A percentile compares a stretch with the other conserved stretches of the same genome.
These are phyloP conservation scores for Oreochromis spilurus DNA, from an alignment of 2,113 vertebrate genomes.

Conservation along the genomic window DNA sequence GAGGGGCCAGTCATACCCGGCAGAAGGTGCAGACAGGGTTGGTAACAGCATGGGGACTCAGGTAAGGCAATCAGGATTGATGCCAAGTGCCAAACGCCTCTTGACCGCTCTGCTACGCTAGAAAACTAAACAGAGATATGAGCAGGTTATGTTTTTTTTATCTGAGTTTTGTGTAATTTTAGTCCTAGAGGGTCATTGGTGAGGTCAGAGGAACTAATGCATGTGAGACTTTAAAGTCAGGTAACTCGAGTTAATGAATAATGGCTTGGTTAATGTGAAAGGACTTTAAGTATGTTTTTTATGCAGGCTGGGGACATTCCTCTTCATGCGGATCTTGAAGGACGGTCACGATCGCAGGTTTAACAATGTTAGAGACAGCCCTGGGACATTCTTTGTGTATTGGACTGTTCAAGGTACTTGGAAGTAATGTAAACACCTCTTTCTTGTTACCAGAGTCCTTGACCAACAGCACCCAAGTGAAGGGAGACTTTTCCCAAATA, in stretches of 20 bases:
- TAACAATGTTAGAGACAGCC: constrained; percentile 72
- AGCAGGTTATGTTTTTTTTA: background rate
- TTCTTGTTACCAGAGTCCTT: constrained; percentile 1
- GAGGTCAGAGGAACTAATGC: constrained; percentile 31
- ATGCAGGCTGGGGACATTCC: constrained; percentile 75
- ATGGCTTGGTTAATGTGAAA: constrained; percentile 58
- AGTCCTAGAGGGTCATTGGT: background rate
- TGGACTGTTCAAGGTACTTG: constrained; percentile 80
- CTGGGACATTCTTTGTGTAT: constrained; percentile 76
- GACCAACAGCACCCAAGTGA: background rate
- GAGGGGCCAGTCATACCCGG: constrained; percentile 61
- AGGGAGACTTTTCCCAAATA: background rate
- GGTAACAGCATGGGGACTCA: constrained; percentile 76
- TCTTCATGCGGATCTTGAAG: constrained; percentile 77
- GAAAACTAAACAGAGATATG: background rate
- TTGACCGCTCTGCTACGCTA: background rate
- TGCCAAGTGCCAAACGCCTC: background rate
- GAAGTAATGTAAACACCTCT: background rate
- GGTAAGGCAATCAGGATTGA: constrained; percentile 44
- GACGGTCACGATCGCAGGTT: constrained; percentile 77
- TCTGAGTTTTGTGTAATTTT: background rate
- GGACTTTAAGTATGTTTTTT: constrained; percentile 10
- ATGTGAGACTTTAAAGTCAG: constrained; percentile 28
- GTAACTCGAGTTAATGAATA: constrained; percentile 70
- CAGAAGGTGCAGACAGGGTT: constrained; percentile 76